Base-by-base conservation (phyloP, 2,888 invertebrate genomes). In the Germaria angustata region DNA sequence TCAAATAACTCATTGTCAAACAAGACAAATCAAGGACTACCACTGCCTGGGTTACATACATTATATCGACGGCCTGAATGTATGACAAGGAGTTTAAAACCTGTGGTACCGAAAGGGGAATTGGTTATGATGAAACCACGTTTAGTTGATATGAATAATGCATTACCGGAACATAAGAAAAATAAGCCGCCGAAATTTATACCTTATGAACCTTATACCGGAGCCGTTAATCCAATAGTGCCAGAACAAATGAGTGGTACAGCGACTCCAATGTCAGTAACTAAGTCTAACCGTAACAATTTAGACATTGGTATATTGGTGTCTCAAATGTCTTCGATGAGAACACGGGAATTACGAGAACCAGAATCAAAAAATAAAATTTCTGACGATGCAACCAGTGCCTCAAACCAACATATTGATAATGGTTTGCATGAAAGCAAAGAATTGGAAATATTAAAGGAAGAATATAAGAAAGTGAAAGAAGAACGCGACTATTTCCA, bases 161-260 rank as follows among this genome's bases (percentile, higher is more conserved):
- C 66, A 6, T 53, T 86, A 46, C 86, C 88, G 4, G 88, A 89
- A 20, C 88, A 89, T 61, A 90, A 89, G 44, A 90, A 89, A 84
- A 88, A 87, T 0, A 91, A 93, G 87, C 95, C 95, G 85, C 96
- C 96, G 0, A 96, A 95, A 88, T 97, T 97, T 90, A 93, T 97
- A 39, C 97, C 97, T 0, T 96, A 96, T 86, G 97, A 97, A 88
- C 97, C 97, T 0, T 97, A 97, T 88, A 94, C 96, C 87, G 96
- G 95, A 15, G 96, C 97, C 63, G 95, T 96, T 0, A 95, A 95
- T 88, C 95, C 96, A 7, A 95, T 97, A 82, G 92, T 94, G 20
- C 93, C 94, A 0, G 90, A 91, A 82, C 89, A 34, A 2, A 53
- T 46, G 22, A 75, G 49, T 53, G 80, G 73, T 6, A 9, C 51